Percentiles rank a stretch among this genome's conserved stretches.
Evolutionary conservation across 2,888 invertebrate species (phyloP).

Genomic region (Lasioglossum malachurum): DNA sequence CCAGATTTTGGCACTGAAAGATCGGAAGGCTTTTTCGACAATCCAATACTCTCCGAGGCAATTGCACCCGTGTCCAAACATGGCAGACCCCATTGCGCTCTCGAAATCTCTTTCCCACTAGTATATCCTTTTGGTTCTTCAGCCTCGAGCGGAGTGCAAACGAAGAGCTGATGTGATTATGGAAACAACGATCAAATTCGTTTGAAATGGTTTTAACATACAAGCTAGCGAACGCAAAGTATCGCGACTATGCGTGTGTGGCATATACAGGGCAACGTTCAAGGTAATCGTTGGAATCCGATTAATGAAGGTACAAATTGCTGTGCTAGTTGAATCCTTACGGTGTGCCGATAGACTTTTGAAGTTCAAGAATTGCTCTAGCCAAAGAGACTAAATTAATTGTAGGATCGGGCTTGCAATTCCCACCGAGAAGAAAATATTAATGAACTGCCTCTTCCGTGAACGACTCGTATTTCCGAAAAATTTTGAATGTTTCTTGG

Average conservation of each 20-base stretch:
- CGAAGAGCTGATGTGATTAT: neutral
- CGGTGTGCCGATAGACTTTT: conserved; percentile 16
- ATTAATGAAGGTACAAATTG: conserved; percentile 53
- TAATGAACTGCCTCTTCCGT: too few species aligned
- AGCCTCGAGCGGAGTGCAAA: neutral
- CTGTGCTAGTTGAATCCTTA: conserved; percentile 46
- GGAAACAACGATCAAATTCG: neutral
- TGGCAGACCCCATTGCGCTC: neutral
- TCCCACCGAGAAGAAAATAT: neutral
- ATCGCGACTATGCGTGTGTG: neutral
- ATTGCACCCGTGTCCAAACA: neutral
- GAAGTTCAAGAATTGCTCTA: neutral
- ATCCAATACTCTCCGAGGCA: neutral
- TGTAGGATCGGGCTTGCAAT: neutral
- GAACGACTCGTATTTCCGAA: too few species aligned
- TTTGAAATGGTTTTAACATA: conserved; percentile 1
- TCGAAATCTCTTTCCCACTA: neutral
- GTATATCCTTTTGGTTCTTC: neutral
- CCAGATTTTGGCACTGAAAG: neutral
- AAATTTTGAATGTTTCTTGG: too few species aligned
- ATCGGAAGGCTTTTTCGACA: neutral
- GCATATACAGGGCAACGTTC: conserved; percentile 29
- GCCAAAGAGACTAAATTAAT: neutral
- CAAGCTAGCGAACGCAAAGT: neutral
- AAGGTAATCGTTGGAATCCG: conserved; percentile 54